Percentiles rank a stretch among this genome's conserved stretches.
phyloP scores from a whole-genome alignment of 1,140 invertebrate species.

The Micrasema longulum region DNA sequence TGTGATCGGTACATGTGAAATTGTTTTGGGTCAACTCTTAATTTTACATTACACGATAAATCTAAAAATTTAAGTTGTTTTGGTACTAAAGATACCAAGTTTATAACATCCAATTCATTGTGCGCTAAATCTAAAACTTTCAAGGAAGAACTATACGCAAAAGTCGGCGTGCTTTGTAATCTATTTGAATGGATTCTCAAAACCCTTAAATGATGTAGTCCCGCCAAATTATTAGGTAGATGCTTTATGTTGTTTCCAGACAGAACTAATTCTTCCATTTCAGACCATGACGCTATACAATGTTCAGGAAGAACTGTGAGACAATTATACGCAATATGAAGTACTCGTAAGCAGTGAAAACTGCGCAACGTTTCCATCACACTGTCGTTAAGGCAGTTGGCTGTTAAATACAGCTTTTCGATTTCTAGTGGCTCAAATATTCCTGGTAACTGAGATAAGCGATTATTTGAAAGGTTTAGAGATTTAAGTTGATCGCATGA shows the following conservation, averaged over 20 bases:
- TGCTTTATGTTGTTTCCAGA: constrained; percentile 84
- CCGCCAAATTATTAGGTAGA: constrained; percentile 81
- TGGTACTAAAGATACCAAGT: constrained; percentile 80
- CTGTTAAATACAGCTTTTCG: constrained; percentile 81
- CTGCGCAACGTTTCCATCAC: constrained; percentile 76
- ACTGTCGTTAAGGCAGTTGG: constrained; percentile 81
- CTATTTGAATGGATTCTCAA: constrained; percentile 86
- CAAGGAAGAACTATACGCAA: constrained; percentile 78
- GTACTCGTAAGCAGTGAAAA: constrained; percentile 73
- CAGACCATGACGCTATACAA: constrained; percentile 79
- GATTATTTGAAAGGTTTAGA: constrained; percentile 84
- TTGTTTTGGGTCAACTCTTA: constrained; percentile 84
- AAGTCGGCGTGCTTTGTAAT: constrained; percentile 78
- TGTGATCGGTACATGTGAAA: constrained; percentile 83
- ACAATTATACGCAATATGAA: constrained; percentile 85
- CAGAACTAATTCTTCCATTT: constrained; percentile 84
- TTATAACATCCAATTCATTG: constrained; percentile 83
- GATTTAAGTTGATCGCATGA: constrained; percentile 78
- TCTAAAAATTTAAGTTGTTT: constrained; percentile 87
- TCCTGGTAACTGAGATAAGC: constrained; percentile 74
- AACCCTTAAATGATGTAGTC: constrained; percentile 78
- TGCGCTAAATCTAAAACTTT: constrained; percentile 87
- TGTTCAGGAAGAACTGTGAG: constrained; percentile 80
- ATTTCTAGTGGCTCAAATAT: constrained; percentile 71
- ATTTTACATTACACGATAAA: constrained; percentile 83